Percentiles rank a stretch among this genome's conserved stretches.
Evolutionary conservation across 2,888 invertebrate genomes (phyloP).

Genomic region (Macrosiphum euphorbiae): DNA sequence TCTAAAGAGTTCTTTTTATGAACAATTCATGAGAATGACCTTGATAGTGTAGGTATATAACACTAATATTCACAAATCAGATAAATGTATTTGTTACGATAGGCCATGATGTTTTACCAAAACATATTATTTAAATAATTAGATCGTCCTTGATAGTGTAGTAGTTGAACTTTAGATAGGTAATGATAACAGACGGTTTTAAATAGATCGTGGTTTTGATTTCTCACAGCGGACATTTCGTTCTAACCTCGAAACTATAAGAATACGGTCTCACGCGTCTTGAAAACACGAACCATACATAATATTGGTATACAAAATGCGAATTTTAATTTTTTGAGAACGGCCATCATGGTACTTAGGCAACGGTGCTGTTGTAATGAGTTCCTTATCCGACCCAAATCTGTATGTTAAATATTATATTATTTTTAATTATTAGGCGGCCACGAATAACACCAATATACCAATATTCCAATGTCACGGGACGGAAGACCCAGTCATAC

Average conservation of each 20-base stretch:
- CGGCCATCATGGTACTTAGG: not conserved
- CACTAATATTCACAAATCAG: not conserved
- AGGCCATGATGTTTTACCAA: not conserved
- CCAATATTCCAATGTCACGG: constrained; percentile 94
- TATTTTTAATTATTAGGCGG: constrained; percentile 70
- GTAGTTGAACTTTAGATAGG: not conserved
- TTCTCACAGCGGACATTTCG: not conserved
- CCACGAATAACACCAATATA: constrained; percentile 72
- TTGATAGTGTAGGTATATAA: not conserved
- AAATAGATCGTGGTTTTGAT: not conserved
- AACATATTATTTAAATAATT: not conserved
- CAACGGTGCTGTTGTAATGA: not conserved
- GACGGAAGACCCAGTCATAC: constrained; percentile 93
- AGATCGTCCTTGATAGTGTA: not conserved
- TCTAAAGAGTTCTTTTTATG: not conserved
- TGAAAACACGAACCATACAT: not conserved
- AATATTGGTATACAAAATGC: too few relatives aligned
- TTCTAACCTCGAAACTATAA: not conserved
- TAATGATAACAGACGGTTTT: not conserved
- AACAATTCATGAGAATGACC: not conserved
- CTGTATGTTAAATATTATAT: not conserved
- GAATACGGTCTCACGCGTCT: not conserved
- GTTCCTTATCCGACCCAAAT: not conserved
- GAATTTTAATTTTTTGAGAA: too few relatives aligned
- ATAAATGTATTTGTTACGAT: not conserved